Conservation (phyloP, 1,140 invertebrate genomes). For the Gonioctena quinquepunctata region DNA sequence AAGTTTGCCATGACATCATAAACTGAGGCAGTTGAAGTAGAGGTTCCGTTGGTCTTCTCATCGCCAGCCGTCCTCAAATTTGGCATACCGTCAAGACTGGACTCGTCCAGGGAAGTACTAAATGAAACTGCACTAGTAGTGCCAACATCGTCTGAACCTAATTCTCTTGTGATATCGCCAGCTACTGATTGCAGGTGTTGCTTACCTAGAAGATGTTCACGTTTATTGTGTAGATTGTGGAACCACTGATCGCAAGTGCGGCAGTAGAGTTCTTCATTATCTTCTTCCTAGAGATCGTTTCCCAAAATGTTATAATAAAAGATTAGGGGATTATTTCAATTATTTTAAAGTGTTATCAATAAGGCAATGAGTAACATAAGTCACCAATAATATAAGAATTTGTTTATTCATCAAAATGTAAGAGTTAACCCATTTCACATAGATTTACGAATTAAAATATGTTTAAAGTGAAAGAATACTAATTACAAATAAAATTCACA, state of each 20-base stretch:
- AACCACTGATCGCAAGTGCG: conserved; percentile 64
- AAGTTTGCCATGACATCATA: conserved; percentile 52
- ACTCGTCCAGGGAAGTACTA: conserved; percentile 54
- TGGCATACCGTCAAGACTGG: conserved; percentile 51
- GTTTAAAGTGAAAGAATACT: too few relatives aligned
- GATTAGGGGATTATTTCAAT: too few relatives aligned
- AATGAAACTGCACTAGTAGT: conserved; percentile 37
- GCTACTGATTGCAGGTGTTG: conserved; percentile 60
- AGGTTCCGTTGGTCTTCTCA: not conserved
- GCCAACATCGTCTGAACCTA: conserved; percentile 34
- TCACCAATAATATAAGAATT: too few relatives aligned
- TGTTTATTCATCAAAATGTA: too few relatives aligned
- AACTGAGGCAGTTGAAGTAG: conserved; percentile 8
- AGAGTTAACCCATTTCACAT: too few relatives aligned
- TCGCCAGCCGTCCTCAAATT: conserved; percentile 16
- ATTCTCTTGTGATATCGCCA: conserved; percentile 49
- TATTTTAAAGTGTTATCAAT: too few relatives aligned
- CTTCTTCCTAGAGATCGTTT: conserved; percentile 56
- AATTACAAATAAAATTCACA: too few relatives aligned
- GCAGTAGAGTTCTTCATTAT: conserved; percentile 63
- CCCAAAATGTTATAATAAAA: too few relatives aligned
- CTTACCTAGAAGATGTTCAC: conserved; percentile 62
- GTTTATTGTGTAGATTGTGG: conserved; percentile 63
- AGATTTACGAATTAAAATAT: too few relatives aligned
- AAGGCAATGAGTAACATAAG: too few relatives aligned